A percentile compares a stretch with the other conserved stretches of the same genome.
These are phyloP conservation scores for Cactoblastis cactorum DNA, from an alignment of 2,888 invertebrate genomes.

Conservation along the genomic window DNA sequence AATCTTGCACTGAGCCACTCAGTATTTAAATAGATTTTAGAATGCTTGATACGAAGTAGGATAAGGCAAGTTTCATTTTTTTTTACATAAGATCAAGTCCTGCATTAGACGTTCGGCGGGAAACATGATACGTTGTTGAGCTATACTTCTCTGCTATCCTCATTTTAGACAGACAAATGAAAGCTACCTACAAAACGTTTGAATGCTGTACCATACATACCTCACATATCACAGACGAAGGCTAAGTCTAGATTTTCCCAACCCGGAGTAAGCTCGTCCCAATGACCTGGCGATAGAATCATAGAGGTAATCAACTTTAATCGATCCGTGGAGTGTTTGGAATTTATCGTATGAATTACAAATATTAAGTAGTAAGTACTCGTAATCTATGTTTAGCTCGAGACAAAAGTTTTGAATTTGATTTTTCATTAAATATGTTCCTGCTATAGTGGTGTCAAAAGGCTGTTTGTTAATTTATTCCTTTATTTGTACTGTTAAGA, in stretches of 20 bases:
- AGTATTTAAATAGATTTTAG: no score
- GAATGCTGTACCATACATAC: background rate
- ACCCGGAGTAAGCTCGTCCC: slow-evolving; percentile 1
- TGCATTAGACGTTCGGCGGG: no score
- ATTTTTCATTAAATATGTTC: no score
- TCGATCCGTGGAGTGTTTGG: background rate
- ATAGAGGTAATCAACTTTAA: slow-evolving; percentile 1
- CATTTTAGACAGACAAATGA: background rate
- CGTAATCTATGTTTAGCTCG: no score
- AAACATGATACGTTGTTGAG: background rate
- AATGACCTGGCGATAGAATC: slow-evolving; percentile 2
- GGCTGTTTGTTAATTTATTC: no score
- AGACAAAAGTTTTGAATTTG: background rate
- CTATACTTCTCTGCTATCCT: background rate
- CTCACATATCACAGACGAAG: background rate
- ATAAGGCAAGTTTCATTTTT: no score
- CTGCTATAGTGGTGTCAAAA: no score
- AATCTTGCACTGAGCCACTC: no score
- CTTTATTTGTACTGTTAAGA: no score
- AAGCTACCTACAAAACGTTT: background rate
- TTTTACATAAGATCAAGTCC: no score
- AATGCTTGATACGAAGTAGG: no score
- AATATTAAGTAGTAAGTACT: background rate
- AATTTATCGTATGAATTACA: background rate
- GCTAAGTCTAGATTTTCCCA: background rate